Evolutionary conservation across 2,113 vertebrate species (phyloP).

Genomic region (Mixornis gularis): DNA sequence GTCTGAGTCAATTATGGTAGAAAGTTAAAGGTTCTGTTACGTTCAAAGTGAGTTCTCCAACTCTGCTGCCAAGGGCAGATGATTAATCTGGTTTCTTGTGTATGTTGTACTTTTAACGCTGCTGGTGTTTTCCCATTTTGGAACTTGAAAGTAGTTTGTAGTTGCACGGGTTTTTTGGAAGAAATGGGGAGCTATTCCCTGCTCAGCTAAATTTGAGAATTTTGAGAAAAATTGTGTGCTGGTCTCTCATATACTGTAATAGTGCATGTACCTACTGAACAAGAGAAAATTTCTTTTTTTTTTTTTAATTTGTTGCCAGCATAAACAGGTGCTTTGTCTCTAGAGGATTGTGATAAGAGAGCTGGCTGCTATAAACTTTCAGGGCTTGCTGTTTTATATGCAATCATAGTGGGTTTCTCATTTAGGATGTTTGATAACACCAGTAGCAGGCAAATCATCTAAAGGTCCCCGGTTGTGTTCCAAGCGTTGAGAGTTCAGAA

Average conservation of each 20-base stretch:
- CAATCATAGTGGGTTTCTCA: neutral
- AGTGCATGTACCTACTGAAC: neutral
- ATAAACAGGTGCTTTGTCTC: slow-evolving; percentile 11
- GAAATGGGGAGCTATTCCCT: neutral
- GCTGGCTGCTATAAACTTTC: neutral
- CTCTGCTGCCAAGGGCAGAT: neutral
- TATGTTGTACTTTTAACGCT: neutral
- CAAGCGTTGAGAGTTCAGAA: neutral
- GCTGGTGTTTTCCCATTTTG: neutral
- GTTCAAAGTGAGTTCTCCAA: neutral
- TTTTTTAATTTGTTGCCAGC: neutral
- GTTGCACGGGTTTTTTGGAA: neutral
- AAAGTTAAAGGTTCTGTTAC: neutral
- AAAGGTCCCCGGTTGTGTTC: neutral
- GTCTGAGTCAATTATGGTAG: neutral
- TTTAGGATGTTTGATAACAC: neutral
- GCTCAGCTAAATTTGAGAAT: neutral
- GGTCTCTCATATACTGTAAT: neutral
- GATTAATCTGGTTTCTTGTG: neutral
- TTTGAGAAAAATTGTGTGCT: neutral
- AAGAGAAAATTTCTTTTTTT: neutral
- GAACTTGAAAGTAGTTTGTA: neutral
- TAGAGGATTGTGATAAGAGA: slow-evolving; percentile 12
- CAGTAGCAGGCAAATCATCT: neutral
- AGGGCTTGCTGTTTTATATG: neutral